Evolutionary conservation across 2,888 invertebrate species (phyloP), one percentile per base, ranked within the genome.

Genomic region (Myopa tessellatipennis): DNA sequence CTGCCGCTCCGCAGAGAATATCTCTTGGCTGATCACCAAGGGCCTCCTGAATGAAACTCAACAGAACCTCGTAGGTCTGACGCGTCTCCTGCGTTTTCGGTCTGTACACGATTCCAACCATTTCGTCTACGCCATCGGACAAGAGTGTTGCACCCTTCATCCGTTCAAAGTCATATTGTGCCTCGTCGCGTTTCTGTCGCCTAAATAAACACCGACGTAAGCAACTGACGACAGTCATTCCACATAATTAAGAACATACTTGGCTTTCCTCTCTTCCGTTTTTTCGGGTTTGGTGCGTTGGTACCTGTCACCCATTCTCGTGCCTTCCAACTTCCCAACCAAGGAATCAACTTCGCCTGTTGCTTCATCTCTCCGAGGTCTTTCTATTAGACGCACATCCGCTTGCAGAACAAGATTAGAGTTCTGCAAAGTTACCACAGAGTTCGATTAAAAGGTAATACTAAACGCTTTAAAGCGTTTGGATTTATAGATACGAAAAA

Each of bases 331-430:
- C 88, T 97, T 97, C 6, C 98, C 97, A 67, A 96, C 95, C 83
- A 99, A 92, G 77, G 99, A 96, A 90, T 98, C 93, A 82, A 99
- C 99, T 90, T 99, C 99, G 36, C 99, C 98, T 0, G 99, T 99
- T 0, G 99, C 98, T 90, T 99, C 99, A 97, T 99, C 99, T 84
- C 98, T 93, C 74, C 97, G 96, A 80, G 99, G 93, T 82, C 98
- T 91, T 89, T 99, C 99, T 81, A 99, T 99, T 50, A 99, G 92
- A 70, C 98, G 94, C 58, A 98, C 96, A 92, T 99, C 99, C 77
- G 99, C 99, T 97, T 98, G 98, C 84, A 99, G 91, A 71, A 99
- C 99, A 90, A 99, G 95, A 92, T 99, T 99, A 0, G 99, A 99
- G 89, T 99, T 99, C 98, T 98, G 90, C 14, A 74, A 63, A 77